Evolutionary conservation across 2,113 vertebrate species (phyloP), one percentile per base, ranked within the genome.

Genomic region (Brachirus orientalis): DNA sequence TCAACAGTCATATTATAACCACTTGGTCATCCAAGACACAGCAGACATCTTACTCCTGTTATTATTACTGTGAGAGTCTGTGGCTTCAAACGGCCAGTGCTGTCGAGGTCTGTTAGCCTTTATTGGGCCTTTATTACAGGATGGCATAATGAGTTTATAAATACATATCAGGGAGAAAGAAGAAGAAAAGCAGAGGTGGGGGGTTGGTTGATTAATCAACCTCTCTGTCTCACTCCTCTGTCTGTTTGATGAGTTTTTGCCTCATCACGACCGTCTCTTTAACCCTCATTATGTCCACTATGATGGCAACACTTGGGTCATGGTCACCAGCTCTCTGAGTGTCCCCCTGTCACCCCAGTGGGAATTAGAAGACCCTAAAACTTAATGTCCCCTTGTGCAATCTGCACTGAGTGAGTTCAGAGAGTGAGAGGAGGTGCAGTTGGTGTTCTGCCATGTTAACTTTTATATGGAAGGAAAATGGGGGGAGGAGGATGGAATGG

Each of bases 331-430:
- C 73, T 71, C 60, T 11, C 63, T 58, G 19, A 54, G 54, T 58
- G 36, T 40, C 35, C 36, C 19, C 9, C 46, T 80, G 86, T 87
- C 84, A 86, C 72, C 77, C 28, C 71, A 77, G 53, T 37, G 28
- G 84, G 84, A 90, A 92, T 92, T 86, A 86, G 78, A 86, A 54
- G 69, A 80, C 74, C 78, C 86, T 94, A 90, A 94, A 94, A 91
- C 79, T 89, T 94, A 92, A 92, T 91, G 91, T 88, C 71, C 89
- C 92, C 65, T 74, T 62, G 75, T 85, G 85, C 86, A 85, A 88
- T 91, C 84, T 85, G 80, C 82, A 89, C 85, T 72, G 59, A 68
- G 83, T 82, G 75, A 69, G 85, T 83, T 76, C 79, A 50, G 66
- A 72, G 47, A 1, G 61, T 50, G 51, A 75, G 75, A 79, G 73